Evolutionary conservation across 1,140 invertebrate species (phyloP).

Genomic region (Drosophila nikananu): DNA sequence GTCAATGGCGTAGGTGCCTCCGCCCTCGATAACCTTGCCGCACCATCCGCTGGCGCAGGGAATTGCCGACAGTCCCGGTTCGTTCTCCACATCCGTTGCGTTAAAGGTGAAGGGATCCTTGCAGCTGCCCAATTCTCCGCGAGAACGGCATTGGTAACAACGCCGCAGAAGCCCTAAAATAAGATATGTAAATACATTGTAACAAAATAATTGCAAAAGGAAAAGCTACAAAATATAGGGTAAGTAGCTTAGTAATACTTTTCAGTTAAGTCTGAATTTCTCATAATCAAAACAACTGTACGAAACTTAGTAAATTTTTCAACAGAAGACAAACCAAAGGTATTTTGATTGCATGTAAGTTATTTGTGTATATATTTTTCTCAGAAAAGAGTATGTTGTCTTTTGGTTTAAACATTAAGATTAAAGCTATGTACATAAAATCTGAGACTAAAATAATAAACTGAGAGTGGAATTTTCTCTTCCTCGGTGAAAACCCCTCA

Average conservation of each 20-base stretch:
- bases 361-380: background rate
- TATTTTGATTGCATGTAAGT: background rate
- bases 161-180: constrained; percentile 87
- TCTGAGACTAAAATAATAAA: background rate
- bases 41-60: constrained; percentile 97
- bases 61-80: constrained; percentile 90
- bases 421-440: background rate
- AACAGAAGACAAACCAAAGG: background rate
- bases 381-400: too few relatives aligned
- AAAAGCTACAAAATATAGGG: background rate
- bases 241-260: background rate
- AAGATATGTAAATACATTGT: background rate
- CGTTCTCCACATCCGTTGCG: constrained; percentile 89
- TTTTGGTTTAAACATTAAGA: too few relatives aligned
- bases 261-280: background rate
- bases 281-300: background rate
- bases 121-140: constrained; percentile 94
- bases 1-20: constrained; percentile 89
- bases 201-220: background rate
- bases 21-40: constrained; percentile 94
- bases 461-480: background rate
- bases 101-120: constrained; percentile 94
- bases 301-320: background rate
- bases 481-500: too few relatives aligned
- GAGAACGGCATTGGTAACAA: constrained; percentile 93